Conservation (phyloP, 2,888 invertebrate genomes). For the Lasioglossum villosulum region DNA sequence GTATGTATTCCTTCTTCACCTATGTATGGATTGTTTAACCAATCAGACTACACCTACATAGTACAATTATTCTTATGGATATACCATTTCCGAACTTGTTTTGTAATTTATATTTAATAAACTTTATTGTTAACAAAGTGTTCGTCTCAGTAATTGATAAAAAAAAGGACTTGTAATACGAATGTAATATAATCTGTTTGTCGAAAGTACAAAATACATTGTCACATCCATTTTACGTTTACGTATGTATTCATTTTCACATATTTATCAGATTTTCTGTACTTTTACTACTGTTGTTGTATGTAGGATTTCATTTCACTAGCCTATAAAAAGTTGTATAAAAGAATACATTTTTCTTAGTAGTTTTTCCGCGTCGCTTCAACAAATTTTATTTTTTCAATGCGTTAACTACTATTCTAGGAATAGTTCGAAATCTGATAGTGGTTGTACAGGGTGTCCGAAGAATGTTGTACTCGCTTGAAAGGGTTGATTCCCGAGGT, state of each 20-base stretch:
- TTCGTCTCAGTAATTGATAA: conserved; percentile 37
- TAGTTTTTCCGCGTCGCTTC: background rate
- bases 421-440: conserved; percentile 28
- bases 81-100: conserved; percentile 48
- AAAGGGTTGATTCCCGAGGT: background rate
- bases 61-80: conserved; percentile 43
- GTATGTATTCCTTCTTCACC: conserved; percentile 30
- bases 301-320: conserved; percentile 42
- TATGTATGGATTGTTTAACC: conserved; percentile 60
- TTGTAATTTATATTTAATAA: conserved; percentile 65
- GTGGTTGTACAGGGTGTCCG: background rate
- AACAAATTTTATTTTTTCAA: conserved; percentile 23
- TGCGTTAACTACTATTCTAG: conserved; percentile 6
- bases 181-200: conserved; percentile 35
- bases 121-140: conserved; percentile 62
- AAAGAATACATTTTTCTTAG: conserved; percentile 30
- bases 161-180: conserved; percentile 38
- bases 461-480: background rate
- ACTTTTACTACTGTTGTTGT: conserved; percentile 20
- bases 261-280: conserved; percentile 34
- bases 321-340: conserved; percentile 20
- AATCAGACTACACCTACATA: conserved; percentile 21
- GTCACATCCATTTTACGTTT: conserved; percentile 1
- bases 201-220: conserved; percentile 63
- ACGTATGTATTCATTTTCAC: conserved; percentile 32